Percentiles rank a stretch among this genome's conserved stretches.
Evolutionary conservation across 2,888 invertebrate species (phyloP).

Genomic region (Brenthis daphne): DNA sequence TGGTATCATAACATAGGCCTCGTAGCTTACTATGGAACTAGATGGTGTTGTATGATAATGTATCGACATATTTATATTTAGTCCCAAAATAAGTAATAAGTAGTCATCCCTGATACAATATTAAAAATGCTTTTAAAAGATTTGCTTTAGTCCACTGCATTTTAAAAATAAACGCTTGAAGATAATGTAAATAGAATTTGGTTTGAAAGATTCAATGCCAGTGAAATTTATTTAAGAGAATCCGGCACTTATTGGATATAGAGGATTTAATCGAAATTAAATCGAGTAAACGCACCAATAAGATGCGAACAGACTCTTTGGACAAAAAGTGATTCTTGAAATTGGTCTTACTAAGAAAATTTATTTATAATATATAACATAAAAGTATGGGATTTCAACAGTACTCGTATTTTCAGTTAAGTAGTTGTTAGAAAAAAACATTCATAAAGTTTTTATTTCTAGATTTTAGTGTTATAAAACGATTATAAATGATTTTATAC

Average conservation of each 20-base stretch:
- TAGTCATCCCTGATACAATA: no score
- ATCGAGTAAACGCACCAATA: constrained; percentile 27
- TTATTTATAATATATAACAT: background rate
- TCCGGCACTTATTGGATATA: constrained; percentile 40
- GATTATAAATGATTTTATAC: no score
- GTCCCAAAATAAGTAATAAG: no score
- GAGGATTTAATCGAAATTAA: constrained; percentile 35
- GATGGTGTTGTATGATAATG: no score
- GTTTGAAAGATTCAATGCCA: constrained; percentile 34
- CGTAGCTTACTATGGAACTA: no score
- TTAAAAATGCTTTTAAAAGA: constrained; percentile 27
- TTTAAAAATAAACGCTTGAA: constrained; percentile 33
- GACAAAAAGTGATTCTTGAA: background rate
- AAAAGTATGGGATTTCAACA: no score
- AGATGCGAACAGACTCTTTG: constrained; percentile 3
- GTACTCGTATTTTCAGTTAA: no score
- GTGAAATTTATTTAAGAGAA: constrained; percentile 39
- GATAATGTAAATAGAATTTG: constrained; percentile 39
- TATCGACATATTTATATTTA: no score
- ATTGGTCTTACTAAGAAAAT: background rate
- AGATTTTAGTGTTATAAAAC: no score
- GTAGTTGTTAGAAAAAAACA: no score
- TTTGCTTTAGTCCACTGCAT: constrained; percentile 25
- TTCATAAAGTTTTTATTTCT: no score
- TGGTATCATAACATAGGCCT: no score